Conservation (phyloP, 92 coral and sea anemone genomes). For the Bergia sp. region DNA sequence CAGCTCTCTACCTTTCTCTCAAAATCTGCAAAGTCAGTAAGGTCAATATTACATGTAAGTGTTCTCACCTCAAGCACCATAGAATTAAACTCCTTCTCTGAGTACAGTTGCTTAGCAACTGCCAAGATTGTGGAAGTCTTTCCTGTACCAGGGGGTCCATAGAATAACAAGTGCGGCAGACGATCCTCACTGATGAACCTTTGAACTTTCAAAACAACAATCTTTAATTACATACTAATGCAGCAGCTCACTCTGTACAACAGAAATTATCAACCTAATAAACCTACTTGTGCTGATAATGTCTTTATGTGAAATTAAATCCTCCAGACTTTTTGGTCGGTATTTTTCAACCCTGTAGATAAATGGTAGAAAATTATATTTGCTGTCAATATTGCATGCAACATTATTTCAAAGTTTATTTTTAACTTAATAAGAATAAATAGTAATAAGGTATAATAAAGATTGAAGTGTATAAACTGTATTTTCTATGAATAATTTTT, state of each 20-base stretch:
- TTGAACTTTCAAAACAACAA: conserved; percentile 61
- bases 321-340: conserved; percentile 86
- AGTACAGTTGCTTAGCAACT: conserved; percentile 93
- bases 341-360: conserved; percentile 93
- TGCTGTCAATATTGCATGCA: neutral
- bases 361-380: neutral
- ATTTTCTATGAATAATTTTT: no score
- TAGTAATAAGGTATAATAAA: no score
- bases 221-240: neutral
- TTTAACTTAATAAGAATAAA: neutral
- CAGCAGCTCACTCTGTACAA: no score
- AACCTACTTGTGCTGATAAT: conserved; percentile 96
- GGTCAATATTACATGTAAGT: neutral
- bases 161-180: conserved; percentile 91
- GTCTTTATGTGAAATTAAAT: conserved; percentile 93
- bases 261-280: no score
- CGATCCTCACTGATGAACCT: conserved; percentile 93
- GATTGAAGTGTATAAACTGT: no score
- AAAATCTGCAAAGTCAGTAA: neutral
- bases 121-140: conserved; percentile 97
- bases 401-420: neutral
- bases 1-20: no score
- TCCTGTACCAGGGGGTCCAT: conserved; percentile 99
- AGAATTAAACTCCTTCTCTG: conserved; percentile 86
- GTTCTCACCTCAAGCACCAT: conserved; percentile 93